phyloP scores from a whole-genome alignment of 2,113 vertebrate genomes.

The Ceyx melanurus region DNA sequence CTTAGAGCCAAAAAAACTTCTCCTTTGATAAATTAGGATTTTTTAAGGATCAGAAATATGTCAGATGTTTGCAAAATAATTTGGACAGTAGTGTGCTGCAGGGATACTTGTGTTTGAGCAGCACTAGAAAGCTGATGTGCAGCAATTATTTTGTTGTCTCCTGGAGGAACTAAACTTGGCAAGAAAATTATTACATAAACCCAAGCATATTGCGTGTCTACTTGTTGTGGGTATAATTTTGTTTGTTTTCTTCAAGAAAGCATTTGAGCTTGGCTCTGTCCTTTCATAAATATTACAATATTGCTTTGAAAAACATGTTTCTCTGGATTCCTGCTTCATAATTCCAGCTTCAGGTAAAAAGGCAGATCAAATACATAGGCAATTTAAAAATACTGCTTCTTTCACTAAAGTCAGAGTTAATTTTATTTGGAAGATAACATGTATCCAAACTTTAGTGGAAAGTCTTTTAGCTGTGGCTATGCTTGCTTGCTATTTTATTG shows the following conservation, averaged over 20 bases:
- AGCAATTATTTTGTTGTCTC: slow-evolving; percentile 48
- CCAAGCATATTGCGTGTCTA: not conserved
- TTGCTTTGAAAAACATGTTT: not conserved
- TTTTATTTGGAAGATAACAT: not conserved
- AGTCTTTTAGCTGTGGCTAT: not conserved
- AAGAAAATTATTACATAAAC: slow-evolving; percentile 34
- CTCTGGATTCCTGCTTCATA: not conserved
- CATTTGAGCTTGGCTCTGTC: not conserved
- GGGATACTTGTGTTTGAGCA: slow-evolving; percentile 23
- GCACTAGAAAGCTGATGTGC: slow-evolving; percentile 5
- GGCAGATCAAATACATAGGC: not conserved
- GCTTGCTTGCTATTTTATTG: not conserved
- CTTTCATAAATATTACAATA: not conserved
- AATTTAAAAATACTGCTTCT: not conserved
- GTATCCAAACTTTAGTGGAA: not conserved
- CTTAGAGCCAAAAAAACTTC: not conserved
- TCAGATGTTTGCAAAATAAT: slow-evolving; percentile 33
- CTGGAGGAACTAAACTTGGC: not conserved
- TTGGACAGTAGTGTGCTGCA: not conserved
- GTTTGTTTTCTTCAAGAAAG: not conserved
- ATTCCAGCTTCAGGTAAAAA: not conserved
- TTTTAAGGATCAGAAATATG: slow-evolving; percentile 1
- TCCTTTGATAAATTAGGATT: not conserved
- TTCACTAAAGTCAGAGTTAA: not conserved
- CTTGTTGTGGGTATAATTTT: not conserved